A percentile compares a stretch with the other conserved stretches of the same genome.
phyloP scores from a whole-genome alignment of 1,140 invertebrate species.

The Papilio glaucus region DNA sequence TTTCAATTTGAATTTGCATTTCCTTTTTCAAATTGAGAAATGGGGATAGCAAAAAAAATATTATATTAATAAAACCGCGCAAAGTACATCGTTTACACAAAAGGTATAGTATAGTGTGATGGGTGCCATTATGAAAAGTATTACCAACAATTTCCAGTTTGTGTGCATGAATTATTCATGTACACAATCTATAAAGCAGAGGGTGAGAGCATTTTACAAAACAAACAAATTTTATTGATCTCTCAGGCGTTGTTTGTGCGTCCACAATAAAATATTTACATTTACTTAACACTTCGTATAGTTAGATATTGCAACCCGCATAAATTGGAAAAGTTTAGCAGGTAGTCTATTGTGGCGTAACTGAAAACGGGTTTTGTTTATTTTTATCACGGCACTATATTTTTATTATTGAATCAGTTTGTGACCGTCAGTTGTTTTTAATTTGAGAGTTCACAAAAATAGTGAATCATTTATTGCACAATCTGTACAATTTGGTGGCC shows the following conservation, averaged over 20 bases:
- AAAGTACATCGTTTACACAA: constrained; percentile 32
- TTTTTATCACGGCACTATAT: neutral
- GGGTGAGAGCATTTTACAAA: constrained; percentile 79
- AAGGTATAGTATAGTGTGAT: constrained; percentile 31
- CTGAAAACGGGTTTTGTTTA: neutral
- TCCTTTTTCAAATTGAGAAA: neutral
- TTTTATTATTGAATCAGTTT: neutral
- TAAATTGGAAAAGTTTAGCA: constrained; percentile 76
- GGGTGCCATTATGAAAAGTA: constrained; percentile 35
- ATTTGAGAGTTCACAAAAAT: no score
- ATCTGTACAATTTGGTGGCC: no score
- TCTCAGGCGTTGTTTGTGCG: constrained; percentile 78
- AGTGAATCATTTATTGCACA: no score
- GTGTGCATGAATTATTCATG: constrained; percentile 80
- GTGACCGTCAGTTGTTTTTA: neutral
- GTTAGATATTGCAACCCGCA: constrained; percentile 59
- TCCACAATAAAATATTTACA: constrained; percentile 82
- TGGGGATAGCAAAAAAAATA: neutral
- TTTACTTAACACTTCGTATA: constrained; percentile 78
- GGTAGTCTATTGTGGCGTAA: neutral
- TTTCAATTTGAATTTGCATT: neutral
- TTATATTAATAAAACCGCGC: neutral
- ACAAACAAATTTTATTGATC: constrained; percentile 84
- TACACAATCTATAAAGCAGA: constrained; percentile 80
- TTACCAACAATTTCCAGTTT: constrained; percentile 61